Evolutionary conservation across 2,113 vertebrate species (phyloP), one percentile per base, ranked within the genome.

Genomic region (Phylloscopus whistleri): DNA sequence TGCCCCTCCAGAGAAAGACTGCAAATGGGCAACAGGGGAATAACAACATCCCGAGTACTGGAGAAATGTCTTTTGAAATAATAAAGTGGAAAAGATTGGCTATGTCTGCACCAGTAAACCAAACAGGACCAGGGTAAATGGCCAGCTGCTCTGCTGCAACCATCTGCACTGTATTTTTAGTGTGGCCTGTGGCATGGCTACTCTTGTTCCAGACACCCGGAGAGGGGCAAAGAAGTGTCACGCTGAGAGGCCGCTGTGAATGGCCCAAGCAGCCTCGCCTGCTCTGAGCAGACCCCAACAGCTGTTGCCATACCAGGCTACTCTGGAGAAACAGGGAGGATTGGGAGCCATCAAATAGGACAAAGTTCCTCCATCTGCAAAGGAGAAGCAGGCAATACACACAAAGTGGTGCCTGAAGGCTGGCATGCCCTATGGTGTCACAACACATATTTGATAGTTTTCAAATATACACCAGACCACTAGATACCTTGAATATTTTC

Each of bases 211-310:
- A 75, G 66, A 56, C 37, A 56, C 30, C 15, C 0, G 0, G 14
- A 44, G 44, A 87, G 28, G 17, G 22, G 24, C 19, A 60, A 28
- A 81, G 60, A 19, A 26, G 20, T n/a, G 48, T 87, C 53, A 13
- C 0, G 6, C 75, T 87, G 84, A 76, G 90, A 87, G 24, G 56
- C 60, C 46, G 43, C 90, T 58, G 53, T 33, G 78, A 76, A 16
- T 62, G 0, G 0, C 35, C 14, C 0, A 0, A 11, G 21, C 55
- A 94, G 64, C 48, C 55, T 87, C 0, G 1, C 35, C 80, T 1
- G 4, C 3, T 52, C 66, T 28, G 31, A 85, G 70, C 82, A 83
- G 37, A 66, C 23, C 31, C 20, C 1, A 3, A 18, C 31, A 88
- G 41, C 60, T 75, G 33, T 13, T 44, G 51, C 35, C 78, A 76